phyloP scores from a whole-genome alignment of 1,140 invertebrate species.

The Drosophila takahashii region DNA sequence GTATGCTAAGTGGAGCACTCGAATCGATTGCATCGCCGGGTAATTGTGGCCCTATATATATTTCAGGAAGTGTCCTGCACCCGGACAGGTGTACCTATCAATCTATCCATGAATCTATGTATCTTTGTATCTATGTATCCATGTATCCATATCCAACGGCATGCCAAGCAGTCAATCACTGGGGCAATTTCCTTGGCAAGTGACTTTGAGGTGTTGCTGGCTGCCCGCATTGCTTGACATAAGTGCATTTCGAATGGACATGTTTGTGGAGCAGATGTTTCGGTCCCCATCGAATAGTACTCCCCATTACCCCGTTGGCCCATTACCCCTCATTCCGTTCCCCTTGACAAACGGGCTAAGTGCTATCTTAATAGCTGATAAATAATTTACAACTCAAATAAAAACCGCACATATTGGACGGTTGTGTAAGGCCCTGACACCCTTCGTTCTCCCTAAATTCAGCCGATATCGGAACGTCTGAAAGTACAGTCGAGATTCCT shows the following conservation, averaged over 20 bases:
- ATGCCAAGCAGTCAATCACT: slow-evolving; percentile 38
- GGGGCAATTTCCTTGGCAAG: slow-evolving; percentile 16
- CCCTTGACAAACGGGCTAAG: slow-evolving; percentile 13
- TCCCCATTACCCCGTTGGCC: not conserved
- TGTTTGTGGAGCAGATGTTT: slow-evolving; percentile 33
- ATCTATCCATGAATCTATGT: not conserved
- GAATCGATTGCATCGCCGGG: slow-evolving; percentile 15
- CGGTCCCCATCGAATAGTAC: slow-evolving; percentile 3
- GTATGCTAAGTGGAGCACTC: slow-evolving; percentile 17
- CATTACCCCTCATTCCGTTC: not conserved
- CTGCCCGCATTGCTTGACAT: slow-evolving; percentile 7
- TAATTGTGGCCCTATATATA: slow-evolving; percentile 13
- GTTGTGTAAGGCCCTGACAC: slow-evolving; percentile 20
- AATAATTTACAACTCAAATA: slow-evolving; percentile 52
- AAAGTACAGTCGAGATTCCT: not conserved
- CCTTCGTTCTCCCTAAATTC: not conserved
- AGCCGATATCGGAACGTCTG: not conserved
- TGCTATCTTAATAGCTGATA: slow-evolving; percentile 50
- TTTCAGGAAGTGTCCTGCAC: slow-evolving; percentile 16
- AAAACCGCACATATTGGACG: slow-evolving; percentile 32
- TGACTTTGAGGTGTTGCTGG: slow-evolving; percentile 27
- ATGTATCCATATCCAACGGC: not conserved
- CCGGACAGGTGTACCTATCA: slow-evolving; percentile 14
- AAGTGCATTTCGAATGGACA: slow-evolving; percentile 24
- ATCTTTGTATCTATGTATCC: not conserved